Evolutionary conservation across 1,140 invertebrate genomes (phyloP), one percentile per base, ranked within the genome.

Genomic region (Triops longicaudatus): DNA sequence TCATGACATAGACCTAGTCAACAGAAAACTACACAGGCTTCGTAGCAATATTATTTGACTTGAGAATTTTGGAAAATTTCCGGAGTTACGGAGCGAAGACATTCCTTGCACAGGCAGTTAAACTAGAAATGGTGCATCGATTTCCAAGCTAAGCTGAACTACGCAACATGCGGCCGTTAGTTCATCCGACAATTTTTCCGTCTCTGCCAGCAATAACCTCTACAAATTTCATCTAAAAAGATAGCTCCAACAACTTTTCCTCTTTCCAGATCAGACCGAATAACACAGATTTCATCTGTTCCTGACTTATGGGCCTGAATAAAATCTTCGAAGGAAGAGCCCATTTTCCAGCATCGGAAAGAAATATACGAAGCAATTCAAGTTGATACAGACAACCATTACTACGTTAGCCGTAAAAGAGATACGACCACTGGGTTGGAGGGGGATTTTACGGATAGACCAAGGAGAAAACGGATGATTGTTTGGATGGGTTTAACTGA

Each of bases 401-500:
- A 37, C 31, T 37, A 7, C 31, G 31, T 37, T 37, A 37, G 31
- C 31, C 7, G 31, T 37, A 37, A 37, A 37, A 63, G 50, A 63
- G 22, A 63, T 22, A 63, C n/a, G 22, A 14, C 50, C 50, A 17
- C 22, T 37, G 31, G 31, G 31, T 2, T 37, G 31, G 31, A 7
- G 31, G 31, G 7, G 1, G 50, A 22, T 63, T 63, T 63, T 63
- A 63, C 5, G 50, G 14, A n/a, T 17, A 63, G 50, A 63, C 50
- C 10, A 63, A 63, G 22, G 50, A 22, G 50, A 63, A 63, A 22
- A 63, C 10, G 50, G 17, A 63, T 63, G 22, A 22, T 63, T n/a
- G 50, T 22, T 63, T 2, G 50, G 50, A 63, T 63, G 50, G 50
- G 50, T 63, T 63, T 63, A 63, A 63, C 50, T 63, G 50, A 63